These are phyloP conservation scores for Amphiprion ocellaris DNA, from an alignment of 2,113 vertebrate genomes.

Conservation along the genomic window DNA sequence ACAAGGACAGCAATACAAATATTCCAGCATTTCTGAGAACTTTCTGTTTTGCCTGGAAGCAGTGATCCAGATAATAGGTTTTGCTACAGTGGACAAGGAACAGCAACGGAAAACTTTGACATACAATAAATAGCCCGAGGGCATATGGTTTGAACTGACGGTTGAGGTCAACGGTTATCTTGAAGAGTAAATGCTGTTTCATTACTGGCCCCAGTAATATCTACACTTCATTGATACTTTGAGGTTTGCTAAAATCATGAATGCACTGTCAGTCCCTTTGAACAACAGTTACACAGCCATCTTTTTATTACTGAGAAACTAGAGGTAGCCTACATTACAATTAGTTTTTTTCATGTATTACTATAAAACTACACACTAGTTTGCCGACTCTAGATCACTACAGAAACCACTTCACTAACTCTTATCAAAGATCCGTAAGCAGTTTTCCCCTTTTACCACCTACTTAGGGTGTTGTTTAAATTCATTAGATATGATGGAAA, in stretches of 20 bases:
- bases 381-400: constrained; percentile 18
- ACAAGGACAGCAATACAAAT: neutral
- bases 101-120: constrained; percentile 2
- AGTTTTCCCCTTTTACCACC: constrained; percentile 15
- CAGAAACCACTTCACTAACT: constrained; percentile 36
- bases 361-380: constrained; percentile 1
- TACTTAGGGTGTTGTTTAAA: constrained; percentile 31
- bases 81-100: neutral
- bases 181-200: neutral
- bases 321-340: neutral
- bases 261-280: neutral
- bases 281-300: neutral
- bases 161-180: constrained; percentile 11
- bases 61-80: neutral
- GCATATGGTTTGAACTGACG: constrained; percentile 11
- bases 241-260: neutral
- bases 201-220: neutral
- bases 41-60: constrained; percentile 13
- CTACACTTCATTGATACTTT: neutral
- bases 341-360: constrained; percentile 6
- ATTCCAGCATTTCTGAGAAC: constrained; percentile 13
- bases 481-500: constrained; percentile 34
- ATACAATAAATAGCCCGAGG: neutral
- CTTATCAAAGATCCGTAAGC: constrained; percentile 21
- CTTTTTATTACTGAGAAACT: neutral